Evolutionary conservation across 2,888 invertebrate species (phyloP).

Genomic region (Ormyrus pomaceus): DNA sequence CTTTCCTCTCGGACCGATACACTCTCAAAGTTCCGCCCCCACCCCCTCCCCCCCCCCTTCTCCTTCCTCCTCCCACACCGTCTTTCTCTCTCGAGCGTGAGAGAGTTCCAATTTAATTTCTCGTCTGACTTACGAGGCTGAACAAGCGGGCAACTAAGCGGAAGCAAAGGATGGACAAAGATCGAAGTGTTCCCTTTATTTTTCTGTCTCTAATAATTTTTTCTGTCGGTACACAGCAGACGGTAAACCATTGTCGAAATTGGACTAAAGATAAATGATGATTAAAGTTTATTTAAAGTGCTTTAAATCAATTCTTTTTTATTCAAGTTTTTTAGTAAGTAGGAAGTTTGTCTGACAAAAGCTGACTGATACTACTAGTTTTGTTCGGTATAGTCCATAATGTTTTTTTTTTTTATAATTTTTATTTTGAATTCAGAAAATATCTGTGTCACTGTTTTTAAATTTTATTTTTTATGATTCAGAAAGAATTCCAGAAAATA

Average conservation of each 20-base stretch:
- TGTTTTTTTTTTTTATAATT: too few species aligned
- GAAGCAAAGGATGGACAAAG: slow-evolving; percentile 9
- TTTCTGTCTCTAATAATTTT: not conserved
- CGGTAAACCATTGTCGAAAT: too few species aligned
- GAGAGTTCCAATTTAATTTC: slow-evolving; percentile 49
- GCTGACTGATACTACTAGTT: too few species aligned
- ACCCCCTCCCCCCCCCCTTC: not conserved
- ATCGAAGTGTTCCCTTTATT: slow-evolving; percentile 11
- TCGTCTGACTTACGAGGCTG: slow-evolving; percentile 16
- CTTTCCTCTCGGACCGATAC: not conserved
- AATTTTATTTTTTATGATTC: too few species aligned
- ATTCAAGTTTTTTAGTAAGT: not conserved
- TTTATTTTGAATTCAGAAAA: too few species aligned
- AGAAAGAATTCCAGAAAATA: too few species aligned
- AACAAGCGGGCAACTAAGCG: not conserved
- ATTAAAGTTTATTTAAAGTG: too few species aligned
- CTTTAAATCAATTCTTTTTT: not conserved
- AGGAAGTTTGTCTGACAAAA: too few species aligned
- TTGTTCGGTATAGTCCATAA: too few species aligned
- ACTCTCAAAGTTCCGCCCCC: slow-evolving; percentile 9
- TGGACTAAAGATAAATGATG: too few species aligned
- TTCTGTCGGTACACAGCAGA: too few species aligned
- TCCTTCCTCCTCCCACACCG: not conserved
- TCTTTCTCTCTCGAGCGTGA: slow-evolving; percentile 14
- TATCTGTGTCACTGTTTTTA: too few species aligned